phyloP scores from a whole-genome alignment of 2,797 vertebrate species.

The Pitangus sulphuratus region DNA sequence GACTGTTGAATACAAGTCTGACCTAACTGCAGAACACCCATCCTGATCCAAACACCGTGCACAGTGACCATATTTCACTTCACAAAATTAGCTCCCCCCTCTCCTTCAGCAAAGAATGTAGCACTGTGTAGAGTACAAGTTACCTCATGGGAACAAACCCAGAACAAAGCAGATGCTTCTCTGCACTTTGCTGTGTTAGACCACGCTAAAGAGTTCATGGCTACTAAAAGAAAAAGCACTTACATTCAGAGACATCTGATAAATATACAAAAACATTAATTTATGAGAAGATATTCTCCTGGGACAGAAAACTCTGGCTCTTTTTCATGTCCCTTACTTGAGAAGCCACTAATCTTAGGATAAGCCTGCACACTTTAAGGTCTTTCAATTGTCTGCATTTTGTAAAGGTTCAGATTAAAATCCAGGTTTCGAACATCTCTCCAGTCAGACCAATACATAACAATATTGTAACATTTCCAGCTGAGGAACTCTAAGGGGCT shows the following conservation, averaged over 20 bases:
- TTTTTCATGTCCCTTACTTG: neutral
- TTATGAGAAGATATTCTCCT: neutral
- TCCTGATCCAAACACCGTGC: neutral
- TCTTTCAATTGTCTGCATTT: neutral
- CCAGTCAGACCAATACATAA: neutral
- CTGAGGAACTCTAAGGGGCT: accelerated
- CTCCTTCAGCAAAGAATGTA: neutral
- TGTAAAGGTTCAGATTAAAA: neutral
- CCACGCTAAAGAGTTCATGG: neutral
- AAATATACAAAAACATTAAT: neutral
- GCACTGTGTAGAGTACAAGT: slow-evolving; percentile 6
- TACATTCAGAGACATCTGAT: neutral
- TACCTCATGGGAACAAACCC: slow-evolving; percentile 57
- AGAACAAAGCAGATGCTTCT: slow-evolving; percentile 36
- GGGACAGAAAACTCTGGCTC: neutral
- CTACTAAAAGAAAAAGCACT: neutral
- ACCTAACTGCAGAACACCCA: neutral
- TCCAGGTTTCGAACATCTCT: neutral
- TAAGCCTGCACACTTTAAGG: neutral
- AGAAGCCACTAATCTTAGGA: neutral
- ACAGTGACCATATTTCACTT: slow-evolving; percentile 30
- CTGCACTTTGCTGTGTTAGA: neutral
- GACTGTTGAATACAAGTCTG: neutral
- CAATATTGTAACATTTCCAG: neutral
- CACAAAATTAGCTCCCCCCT: neutral